phyloP scores from a whole-genome alignment of 2,888 invertebrate species.

The Agonopterix alstromeriana region DNA sequence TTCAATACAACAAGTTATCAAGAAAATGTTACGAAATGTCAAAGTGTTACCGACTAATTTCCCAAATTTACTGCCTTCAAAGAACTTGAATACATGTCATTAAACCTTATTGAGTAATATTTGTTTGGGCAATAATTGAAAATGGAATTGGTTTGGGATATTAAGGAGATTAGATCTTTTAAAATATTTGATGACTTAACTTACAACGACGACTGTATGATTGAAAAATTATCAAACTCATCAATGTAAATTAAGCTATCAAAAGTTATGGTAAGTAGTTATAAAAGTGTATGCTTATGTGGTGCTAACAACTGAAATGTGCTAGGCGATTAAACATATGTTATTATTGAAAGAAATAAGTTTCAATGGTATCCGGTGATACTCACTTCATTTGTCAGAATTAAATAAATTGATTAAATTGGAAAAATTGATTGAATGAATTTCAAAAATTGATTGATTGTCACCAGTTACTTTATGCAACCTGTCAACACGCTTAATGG shows the following conservation, averaged over 20 bases:
- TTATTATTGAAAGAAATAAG: neutral
- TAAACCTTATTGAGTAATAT: neutral
- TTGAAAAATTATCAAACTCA: neutral
- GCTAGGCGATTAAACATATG: constrained; percentile 14
- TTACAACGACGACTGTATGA: neutral
- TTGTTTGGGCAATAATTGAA: neutral
- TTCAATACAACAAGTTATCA: too few species aligned
- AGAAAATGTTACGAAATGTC: neutral
- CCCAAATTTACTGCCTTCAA: neutral
- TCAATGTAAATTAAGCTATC: neutral
- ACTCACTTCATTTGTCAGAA: too few species aligned
- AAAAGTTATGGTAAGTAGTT: constrained; percentile 22
- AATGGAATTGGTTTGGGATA: constrained; percentile 2
- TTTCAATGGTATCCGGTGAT: neutral
- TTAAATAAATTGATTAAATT: too few species aligned
- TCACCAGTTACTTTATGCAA: too few species aligned
- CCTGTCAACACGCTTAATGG: constrained; percentile 46
- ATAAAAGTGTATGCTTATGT: constrained; percentile 34
- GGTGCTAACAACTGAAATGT: constrained; percentile 49
- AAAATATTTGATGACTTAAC: neutral
- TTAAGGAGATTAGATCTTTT: neutral
- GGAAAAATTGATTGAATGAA: too few species aligned
- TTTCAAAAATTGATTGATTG: too few species aligned
- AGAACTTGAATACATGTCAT: too few species aligned
- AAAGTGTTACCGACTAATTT: neutral